These are phyloP conservation scores for Darwinula stevensoni DNA, from an alignment of 2,888 invertebrate species.

Conservation along the genomic window DNA sequence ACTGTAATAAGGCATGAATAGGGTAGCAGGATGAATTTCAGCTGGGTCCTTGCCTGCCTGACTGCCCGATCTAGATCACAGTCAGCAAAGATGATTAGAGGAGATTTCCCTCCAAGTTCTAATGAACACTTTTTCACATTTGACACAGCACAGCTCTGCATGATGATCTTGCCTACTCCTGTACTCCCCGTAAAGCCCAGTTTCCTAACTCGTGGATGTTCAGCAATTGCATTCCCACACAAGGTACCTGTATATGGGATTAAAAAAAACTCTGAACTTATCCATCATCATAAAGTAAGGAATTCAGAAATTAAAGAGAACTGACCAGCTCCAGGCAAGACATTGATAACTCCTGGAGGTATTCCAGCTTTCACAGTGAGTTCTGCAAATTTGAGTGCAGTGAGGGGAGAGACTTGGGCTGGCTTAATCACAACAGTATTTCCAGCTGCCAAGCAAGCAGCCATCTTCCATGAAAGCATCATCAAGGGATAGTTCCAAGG, in stretches of 20 bases:
- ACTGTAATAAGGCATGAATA: too few species aligned
- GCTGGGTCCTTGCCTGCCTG: too few species aligned
- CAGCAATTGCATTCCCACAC: slow-evolving; percentile 58
- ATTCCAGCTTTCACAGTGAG: slow-evolving; percentile 65
- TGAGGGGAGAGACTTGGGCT: slow-evolving; percentile 59
- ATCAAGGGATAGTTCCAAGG: slow-evolving; percentile 97
- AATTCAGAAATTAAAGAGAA: slow-evolving; percentile 1
- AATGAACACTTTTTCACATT: slow-evolving; percentile 84
- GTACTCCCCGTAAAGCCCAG: slow-evolving; percentile 92
- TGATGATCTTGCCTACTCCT: slow-evolving; percentile 60
- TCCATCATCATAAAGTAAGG: background rate
- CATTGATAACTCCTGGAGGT: slow-evolving; percentile 78
- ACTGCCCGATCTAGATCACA: slow-evolving; percentile 82
- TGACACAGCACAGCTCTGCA: slow-evolving; percentile 59
- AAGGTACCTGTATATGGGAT: slow-evolving; percentile 25
- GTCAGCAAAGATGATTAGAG: slow-evolving; percentile 72
- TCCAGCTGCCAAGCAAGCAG: slow-evolving; percentile 81
- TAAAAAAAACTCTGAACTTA: background rate
- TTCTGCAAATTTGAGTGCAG: slow-evolving; percentile 83
- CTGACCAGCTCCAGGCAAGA: slow-evolving; percentile 47
- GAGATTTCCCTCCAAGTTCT: slow-evolving; percentile 86
- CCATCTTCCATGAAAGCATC: slow-evolving; percentile 99
- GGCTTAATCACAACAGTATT: slow-evolving; percentile 91
- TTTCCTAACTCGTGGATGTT: slow-evolving; percentile 57
- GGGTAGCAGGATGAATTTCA: too few species aligned